phyloP scores from a whole-genome alignment of 2,113 vertebrate genomes.

The Brachypodius melanocephalos region DNA sequence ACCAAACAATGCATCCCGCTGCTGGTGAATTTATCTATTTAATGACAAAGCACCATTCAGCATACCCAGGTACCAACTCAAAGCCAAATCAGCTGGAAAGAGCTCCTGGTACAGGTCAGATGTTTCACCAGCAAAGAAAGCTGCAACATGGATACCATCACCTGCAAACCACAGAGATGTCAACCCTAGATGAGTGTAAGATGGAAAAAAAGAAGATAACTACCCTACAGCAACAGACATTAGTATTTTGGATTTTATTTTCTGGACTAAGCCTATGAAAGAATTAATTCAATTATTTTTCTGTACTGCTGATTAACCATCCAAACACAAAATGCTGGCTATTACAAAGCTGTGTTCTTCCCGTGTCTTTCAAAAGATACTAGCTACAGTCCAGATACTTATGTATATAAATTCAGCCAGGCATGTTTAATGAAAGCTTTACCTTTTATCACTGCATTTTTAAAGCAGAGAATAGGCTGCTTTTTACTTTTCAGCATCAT shows the following conservation, averaged over 20 bases:
- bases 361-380: conserved; percentile 3
- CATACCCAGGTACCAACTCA: background rate
- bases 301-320: background rate
- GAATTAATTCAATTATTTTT: background rate
- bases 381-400: conserved; percentile 19
- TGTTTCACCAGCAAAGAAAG: background rate
- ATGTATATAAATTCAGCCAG: conserved; percentile 3
- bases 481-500: conserved; percentile 6
- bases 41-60: background rate
- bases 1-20: background rate
- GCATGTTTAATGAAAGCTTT: conserved; percentile 34
- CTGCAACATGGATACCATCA: background rate
- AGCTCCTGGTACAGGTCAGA: background rate
- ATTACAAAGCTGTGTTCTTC: background rate
- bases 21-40: background rate
- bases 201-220: background rate
- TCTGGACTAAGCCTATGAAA: background rate
- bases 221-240: background rate
- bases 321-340: background rate
- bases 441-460: background rate
- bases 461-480: background rate
- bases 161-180: background rate
- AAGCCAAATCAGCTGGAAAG: background rate
- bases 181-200: background rate
- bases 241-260: background rate